Evolutionary conservation across 1,140 invertebrate genomes (phyloP), one percentile per base, ranked within the genome.

Genomic region (Bombus terrestris): DNA sequence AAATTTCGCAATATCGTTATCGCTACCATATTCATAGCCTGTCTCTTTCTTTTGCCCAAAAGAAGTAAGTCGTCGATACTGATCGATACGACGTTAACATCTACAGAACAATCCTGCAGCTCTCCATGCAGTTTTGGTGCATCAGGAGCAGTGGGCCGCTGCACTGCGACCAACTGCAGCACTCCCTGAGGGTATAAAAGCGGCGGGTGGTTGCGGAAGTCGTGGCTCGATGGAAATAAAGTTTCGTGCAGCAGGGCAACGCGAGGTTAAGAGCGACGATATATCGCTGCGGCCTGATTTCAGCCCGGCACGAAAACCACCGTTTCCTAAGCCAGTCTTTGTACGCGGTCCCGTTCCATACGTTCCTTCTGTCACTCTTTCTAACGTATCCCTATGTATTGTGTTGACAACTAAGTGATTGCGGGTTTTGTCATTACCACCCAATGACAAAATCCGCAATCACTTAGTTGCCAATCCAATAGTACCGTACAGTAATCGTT

Each of bases 261-360:
- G 80, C 59, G 72, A 68, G 80, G 64, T 86, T 75, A 83, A 77
- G 85, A 83, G 25, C 66, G n/a, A 39, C 71, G 82, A 85, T 87
- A 79, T 85, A 85, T 80, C 76, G 82, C 37, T 15, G 41, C 86
- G 76, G 57, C 82, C 86, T 85, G 86, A 80, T 87, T 87, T 85
- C 76, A 59, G 0, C 3, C 0, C 39, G 41, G 28, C 81, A 74
- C 79, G 79, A 86, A 81, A 81, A 85, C 66, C 43, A 8, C 15
- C 41, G 57, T 78, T 83, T 69, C 37, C 64, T 78, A 35, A 35
- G 25, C 25, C 64, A 28, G 22, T 10, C n/a, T n/a, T 35, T 37
- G 13, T 32, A 47, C 25, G 2, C 28, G 28, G 12, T 59, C 15
- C 66, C 12, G 25, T 6, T 57, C n/a, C 59, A 22, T 32, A 37